A percentile compares a stretch with the other conserved stretches of the same genome.
phyloP scores from a whole-genome alignment of 2,797 vertebrate genomes.

The Semaprochilodus insignis region DNA sequence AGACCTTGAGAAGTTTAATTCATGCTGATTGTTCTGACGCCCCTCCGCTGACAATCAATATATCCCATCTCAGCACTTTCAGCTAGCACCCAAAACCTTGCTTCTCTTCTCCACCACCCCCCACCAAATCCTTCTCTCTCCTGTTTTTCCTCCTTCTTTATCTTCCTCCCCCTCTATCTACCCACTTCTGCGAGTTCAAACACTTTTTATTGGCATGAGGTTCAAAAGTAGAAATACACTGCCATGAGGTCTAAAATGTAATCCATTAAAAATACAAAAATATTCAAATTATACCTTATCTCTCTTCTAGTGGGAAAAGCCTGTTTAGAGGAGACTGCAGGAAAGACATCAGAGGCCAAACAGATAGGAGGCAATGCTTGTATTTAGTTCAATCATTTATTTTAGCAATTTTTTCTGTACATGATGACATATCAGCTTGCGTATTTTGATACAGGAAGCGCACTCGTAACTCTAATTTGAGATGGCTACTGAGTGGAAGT shows the following conservation, averaged over 20 bases:
- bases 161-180: conserved; percentile 11
- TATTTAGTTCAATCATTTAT: neutral
- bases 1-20: conserved; percentile 80
- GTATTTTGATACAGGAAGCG: neutral
- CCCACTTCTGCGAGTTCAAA: neutral
- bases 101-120: conserved; percentile 1
- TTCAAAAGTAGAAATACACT: conserved; percentile 11
- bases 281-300: conserved; percentile 22
- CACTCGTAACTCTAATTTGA: conserved; percentile 13
- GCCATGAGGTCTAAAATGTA: conserved; percentile 29
- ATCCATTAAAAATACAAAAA: conserved; percentile 21
- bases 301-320: conserved; percentile 2
- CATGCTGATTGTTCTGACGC: conserved; percentile 75
- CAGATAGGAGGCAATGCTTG: neutral
- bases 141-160: conserved; percentile 24
- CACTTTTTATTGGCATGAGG: neutral
- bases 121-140: conserved; percentile 18
- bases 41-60: conserved; percentile 70
- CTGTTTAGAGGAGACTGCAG: conserved; percentile 9
- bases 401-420: neutral
- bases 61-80: conserved; percentile 70
- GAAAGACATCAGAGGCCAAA: conserved; percentile 6
- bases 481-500: conserved; percentile 8
- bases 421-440: conserved; percentile 2
- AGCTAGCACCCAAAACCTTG: conserved; percentile 42